Evolutionary conservation across 2,113 vertebrate species (phyloP).

Genomic region (Sitta europaea): DNA sequence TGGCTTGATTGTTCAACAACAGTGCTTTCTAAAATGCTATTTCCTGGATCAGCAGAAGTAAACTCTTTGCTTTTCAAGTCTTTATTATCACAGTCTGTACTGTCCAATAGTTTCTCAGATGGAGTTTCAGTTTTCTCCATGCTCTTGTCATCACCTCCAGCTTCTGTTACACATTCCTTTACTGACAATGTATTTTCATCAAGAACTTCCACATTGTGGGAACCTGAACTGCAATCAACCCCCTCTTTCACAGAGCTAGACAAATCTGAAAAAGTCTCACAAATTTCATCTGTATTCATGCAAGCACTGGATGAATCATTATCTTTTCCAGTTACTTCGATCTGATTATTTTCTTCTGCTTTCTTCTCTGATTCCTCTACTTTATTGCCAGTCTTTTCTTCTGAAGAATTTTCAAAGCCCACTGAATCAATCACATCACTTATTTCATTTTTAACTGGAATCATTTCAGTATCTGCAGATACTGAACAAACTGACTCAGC

Average conservation of each 20-base stretch:
- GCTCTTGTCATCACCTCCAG: background rate
- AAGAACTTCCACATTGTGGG: background rate
- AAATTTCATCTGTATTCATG: constrained; percentile 76
- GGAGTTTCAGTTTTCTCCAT: background rate
- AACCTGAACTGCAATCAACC: constrained; percentile 23
- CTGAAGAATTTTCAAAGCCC: background rate
- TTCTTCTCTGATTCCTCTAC: constrained; percentile 39
- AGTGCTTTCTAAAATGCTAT: constrained; percentile 46
- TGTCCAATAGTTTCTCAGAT: background rate
- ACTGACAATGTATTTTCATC: constrained; percentile 2
- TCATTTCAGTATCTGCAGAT: constrained; percentile 46
- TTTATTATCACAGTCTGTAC: constrained; percentile 42
- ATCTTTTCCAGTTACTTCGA: constrained; percentile 38
- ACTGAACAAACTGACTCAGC: constrained; percentile 12
- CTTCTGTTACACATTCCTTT: constrained; percentile 34
- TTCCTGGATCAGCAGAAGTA: constrained; percentile 44
- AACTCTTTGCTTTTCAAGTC: constrained; percentile 31
- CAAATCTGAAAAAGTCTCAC: constrained; percentile 57
- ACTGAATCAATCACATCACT: constrained; percentile 17
- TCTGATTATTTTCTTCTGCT: constrained; percentile 12
- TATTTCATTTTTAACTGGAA: constrained; percentile 32
- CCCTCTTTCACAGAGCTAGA: constrained; percentile 17
- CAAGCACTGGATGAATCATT: constrained; percentile 52
- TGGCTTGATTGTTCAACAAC: constrained; percentile 28
- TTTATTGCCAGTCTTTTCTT: constrained; percentile 51